These are phyloP conservation scores for Atlantisia rogersi DNA, from an alignment of 2,113 vertebrate species.

Conservation along the genomic window DNA sequence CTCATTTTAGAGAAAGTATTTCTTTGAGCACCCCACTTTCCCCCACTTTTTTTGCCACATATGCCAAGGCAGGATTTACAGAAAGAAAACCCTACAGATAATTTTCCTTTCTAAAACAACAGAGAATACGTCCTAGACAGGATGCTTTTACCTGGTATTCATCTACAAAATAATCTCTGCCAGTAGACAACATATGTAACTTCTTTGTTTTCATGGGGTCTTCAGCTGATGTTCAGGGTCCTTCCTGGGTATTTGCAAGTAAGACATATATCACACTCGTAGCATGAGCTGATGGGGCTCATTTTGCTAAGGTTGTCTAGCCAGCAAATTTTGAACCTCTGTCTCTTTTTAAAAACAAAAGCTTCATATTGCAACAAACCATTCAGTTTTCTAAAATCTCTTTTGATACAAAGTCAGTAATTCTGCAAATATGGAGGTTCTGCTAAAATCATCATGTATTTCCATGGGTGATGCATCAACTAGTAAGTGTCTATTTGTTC, in stretches of 20 bases:
- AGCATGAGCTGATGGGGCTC: neutral
- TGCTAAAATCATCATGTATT: neutral
- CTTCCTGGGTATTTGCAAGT: neutral
- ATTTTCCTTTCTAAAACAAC: neutral
- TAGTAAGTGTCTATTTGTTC: neutral
- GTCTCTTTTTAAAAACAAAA: neutral
- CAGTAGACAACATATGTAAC: accelerated
- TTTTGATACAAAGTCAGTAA: neutral
- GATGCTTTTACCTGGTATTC: neutral
- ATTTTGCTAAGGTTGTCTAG: neutral
- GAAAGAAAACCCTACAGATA: neutral
- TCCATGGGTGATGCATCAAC: neutral
- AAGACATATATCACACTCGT: neutral
- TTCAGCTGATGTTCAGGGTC: neutral
- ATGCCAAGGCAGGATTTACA: neutral
- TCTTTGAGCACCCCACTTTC: neutral
- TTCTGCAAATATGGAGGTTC: neutral
- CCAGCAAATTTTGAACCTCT: neutral
- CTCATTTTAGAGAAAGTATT: neutral
- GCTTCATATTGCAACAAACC: neutral
- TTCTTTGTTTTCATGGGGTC: neutral
- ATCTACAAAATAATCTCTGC: neutral
- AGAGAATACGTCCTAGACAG: neutral
- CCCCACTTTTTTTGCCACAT: neutral
- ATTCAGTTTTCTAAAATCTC: neutral